Base-by-base conservation (phyloP, 2,888 invertebrate species). In the Cremastinae sp. region DNA sequence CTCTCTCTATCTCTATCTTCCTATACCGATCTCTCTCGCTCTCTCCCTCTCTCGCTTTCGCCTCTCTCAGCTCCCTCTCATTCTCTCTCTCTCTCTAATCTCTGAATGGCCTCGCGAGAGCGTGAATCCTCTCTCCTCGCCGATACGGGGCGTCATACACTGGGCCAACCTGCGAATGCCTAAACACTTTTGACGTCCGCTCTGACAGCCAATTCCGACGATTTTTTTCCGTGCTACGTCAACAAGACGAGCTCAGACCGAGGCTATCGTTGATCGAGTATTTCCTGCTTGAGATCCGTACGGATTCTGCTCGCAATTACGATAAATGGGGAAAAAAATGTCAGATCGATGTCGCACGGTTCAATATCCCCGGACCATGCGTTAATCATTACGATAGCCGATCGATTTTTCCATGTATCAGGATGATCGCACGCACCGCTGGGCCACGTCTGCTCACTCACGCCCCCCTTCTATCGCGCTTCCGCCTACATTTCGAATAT, bases 181-280 rank as follows among this genome's bases (percentile, higher is more conserved):
- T 43, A 45, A 43, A 69, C 72, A 66, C 45, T 56, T 55, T 78
- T 83, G 85, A 84, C 82, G 74, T 83, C 78, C 80, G 81, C 79
- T 83, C 22, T 85, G 85, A 85, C 85, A 84, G 84, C 76, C 81
- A 58, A 79, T 78, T 53, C 58, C 59, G 28, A 61, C 51, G 2
- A 3, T 53, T 10, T 9, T 18, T 64, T 49, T 64, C 58, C 43
- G 8, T 53, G 56, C 37, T 16, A 22, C 20, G 18, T 14, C 56
- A 58, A 70, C 71, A 61, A 10, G 12, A 45, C 37, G 37, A 62
- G 22, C n/a, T n/a, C 20, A 18, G n/a, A 41, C 9, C 51, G 10
- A n/a, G n/a, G 28, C 20, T 20, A n/a, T n/a, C n/a, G n/a, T n/a
- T n/a, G n/a, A n/a, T n/a, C n/a, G n/a, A n/a, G n/a, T 20, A 20